phyloP scores from a whole-genome alignment of 2,888 invertebrate species.

The Dusona sp. region DNA sequence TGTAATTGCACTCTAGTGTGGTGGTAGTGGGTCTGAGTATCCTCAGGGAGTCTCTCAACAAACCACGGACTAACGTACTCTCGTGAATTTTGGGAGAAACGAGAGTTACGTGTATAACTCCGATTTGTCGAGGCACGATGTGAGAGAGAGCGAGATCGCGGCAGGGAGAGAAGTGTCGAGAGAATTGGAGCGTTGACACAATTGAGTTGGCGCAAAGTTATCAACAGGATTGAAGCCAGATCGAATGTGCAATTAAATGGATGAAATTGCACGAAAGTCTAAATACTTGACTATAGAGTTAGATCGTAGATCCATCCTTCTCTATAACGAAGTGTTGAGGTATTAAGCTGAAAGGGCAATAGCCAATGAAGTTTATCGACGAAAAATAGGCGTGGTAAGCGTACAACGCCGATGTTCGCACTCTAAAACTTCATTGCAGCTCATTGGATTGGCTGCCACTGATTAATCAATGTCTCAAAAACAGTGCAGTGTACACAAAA shows the following conservation, averaged over 20 bases:
- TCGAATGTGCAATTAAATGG: background rate
- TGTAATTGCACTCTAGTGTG: slow-evolving; percentile 65
- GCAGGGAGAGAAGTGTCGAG: slow-evolving; percentile 10
- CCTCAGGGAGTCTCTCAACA: slow-evolving; percentile 57
- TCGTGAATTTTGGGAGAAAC: slow-evolving; percentile 28
- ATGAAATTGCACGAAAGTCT: background rate
- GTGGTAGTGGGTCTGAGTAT: slow-evolving; percentile 42
- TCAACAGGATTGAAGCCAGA: slow-evolving; percentile 10
- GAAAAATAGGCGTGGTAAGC: background rate
- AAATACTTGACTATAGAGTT: background rate
- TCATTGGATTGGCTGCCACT: background rate
- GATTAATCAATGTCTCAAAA: background rate
- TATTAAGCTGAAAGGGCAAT: background rate
- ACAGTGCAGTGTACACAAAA: background rate
- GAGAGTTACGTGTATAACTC: background rate
- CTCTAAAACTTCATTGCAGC: too few species aligned
- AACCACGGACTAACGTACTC: slow-evolving; percentile 40
- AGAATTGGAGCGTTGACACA: slow-evolving; percentile 8
- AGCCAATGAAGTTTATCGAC: background rate
- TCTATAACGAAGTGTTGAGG: background rate
- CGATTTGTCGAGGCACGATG: slow-evolving; percentile 14
- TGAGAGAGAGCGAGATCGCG: background rate
- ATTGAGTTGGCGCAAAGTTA: slow-evolving; percentile 13
- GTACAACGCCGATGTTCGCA: background rate
- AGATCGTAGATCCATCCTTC: background rate